These are phyloP conservation scores for Epinephelus fuscoguttatus DNA, from an alignment of 2,113 vertebrate species.

Conservation along the genomic window DNA sequence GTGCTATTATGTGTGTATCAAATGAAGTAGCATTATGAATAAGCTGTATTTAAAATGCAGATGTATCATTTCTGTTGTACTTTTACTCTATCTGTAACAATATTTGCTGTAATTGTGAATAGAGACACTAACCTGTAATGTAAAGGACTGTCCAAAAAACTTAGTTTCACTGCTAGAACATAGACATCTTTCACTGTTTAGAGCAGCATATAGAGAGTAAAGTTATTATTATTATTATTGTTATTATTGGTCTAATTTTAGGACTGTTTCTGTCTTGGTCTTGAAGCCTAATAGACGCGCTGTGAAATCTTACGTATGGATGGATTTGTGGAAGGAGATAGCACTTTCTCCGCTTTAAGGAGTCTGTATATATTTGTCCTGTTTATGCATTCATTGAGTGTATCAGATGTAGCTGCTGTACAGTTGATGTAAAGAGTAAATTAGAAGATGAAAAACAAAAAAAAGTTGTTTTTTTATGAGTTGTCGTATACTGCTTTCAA, in stretches of 20 bases:
- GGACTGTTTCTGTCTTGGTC: conserved; percentile 40
- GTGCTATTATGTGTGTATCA: conserved; percentile 68
- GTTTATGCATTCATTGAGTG: conserved; percentile 38
- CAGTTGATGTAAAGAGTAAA: conserved; percentile 64
- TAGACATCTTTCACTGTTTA: conserved; percentile 45
- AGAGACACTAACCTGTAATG: conserved; percentile 64
- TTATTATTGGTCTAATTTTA: conserved; percentile 19
- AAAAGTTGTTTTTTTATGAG: background rate
- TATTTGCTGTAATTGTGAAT: conserved; percentile 55
- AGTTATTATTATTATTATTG: conserved; percentile 35
- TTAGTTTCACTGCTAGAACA: conserved; percentile 44
- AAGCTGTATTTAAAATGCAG: conserved; percentile 84
- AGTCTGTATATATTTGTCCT: conserved; percentile 70
- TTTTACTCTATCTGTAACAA: conserved; percentile 47
- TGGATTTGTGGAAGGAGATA: conserved; percentile 79
- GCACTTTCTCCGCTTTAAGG: conserved; percentile 80
- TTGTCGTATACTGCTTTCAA: background rate
- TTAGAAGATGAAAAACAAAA: conserved; percentile 51
- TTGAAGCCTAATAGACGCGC: conserved; percentile 63
- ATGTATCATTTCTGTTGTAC: conserved; percentile 46
- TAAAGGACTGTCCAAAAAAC: conserved; percentile 36
- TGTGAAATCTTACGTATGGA: conserved; percentile 70
- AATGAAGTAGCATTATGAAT: conserved; percentile 85
- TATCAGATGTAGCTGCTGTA: conserved; percentile 69
- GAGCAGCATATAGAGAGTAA: conserved; percentile 35